Evolutionary conservation across 2,888 invertebrate species (phyloP).

Genomic region (Molanna angustata): DNA sequence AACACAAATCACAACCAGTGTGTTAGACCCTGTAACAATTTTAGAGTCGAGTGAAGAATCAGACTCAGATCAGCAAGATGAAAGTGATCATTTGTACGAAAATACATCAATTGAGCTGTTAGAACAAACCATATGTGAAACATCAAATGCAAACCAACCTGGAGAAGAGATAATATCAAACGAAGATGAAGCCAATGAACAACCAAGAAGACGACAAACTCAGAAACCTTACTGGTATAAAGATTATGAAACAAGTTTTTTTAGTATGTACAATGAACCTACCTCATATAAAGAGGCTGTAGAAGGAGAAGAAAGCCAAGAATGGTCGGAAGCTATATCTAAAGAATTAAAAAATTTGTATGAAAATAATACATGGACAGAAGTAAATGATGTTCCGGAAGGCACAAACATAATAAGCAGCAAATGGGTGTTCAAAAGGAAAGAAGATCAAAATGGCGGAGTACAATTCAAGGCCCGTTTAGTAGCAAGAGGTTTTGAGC

Average conservation of each 20-base stretch:
- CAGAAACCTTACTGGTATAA: background rate
- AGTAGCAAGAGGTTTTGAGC: background rate
- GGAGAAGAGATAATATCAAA: no score
- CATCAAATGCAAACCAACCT: no score
- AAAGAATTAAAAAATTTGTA: background rate
- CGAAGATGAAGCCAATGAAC: slow-evolving; percentile 1
- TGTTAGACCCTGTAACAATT: no score
- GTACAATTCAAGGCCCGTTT: background rate
- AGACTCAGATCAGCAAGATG: no score
- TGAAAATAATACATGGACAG: slow-evolving; percentile 1
- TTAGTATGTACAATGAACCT: no score
- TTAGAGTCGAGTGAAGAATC: no score
- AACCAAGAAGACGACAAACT: background rate
- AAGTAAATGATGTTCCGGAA: background rate
- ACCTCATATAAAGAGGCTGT: background rate
- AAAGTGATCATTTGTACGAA: no score
- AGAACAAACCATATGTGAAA: no score
- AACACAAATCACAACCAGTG: no score
- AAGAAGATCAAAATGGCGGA: background rate
- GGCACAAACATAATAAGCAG: background rate
- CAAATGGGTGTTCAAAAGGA: slow-evolving; percentile 2
- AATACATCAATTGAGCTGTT: no score
- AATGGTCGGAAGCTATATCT: background rate
- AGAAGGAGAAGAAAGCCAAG: background rate
- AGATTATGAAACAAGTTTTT: background rate